Evolutionary conservation across 1,140 invertebrate genomes (phyloP).

Genomic region (Drosophila pectinifera): DNA sequence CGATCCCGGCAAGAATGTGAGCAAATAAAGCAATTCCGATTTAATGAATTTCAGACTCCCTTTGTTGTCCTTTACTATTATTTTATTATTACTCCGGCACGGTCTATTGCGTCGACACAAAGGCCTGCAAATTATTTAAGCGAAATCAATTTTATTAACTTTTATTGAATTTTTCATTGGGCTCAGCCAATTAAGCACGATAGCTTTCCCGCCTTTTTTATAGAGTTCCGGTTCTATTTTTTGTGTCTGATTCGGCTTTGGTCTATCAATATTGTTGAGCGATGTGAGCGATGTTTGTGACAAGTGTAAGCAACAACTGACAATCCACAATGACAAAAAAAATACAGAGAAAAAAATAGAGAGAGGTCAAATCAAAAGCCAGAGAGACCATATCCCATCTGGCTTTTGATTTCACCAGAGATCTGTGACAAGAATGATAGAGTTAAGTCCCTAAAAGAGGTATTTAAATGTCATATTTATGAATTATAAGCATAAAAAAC

Average conservation of each 20-base stretch:
- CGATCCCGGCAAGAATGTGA: constrained; percentile 15
- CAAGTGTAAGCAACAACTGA: constrained; percentile 25
- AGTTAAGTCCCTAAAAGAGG: too few relatives aligned
- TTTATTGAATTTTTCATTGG: constrained; percentile 62
- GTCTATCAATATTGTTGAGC: constrained; percentile 4
- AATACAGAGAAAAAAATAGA: too few relatives aligned
- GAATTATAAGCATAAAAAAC: too few relatives aligned
- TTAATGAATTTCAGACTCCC: constrained; percentile 52
- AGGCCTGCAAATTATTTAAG: constrained; percentile 43
- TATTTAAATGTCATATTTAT: too few relatives aligned
- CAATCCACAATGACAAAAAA: constrained; percentile 13
- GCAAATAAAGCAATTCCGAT: constrained; percentile 41
- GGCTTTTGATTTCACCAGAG: too few relatives aligned
- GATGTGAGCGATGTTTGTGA: constrained; percentile 21
- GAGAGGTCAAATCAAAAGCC: too few relatives aligned
- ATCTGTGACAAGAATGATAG: too few relatives aligned
- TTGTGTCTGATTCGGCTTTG: not conserved
- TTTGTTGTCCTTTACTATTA: constrained; percentile 38
- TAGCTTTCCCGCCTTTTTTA: constrained; percentile 12
- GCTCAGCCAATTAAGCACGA: constrained; percentile 50
- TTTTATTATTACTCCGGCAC: constrained; percentile 21
- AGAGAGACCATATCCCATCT: too few relatives aligned
- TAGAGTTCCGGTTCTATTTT: constrained; percentile 4
- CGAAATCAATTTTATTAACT: constrained; percentile 69
- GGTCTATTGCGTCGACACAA: constrained; percentile 38